Base-by-base conservation (phyloP, 2,888 invertebrate species). In the Aethes cnicana region DNA sequence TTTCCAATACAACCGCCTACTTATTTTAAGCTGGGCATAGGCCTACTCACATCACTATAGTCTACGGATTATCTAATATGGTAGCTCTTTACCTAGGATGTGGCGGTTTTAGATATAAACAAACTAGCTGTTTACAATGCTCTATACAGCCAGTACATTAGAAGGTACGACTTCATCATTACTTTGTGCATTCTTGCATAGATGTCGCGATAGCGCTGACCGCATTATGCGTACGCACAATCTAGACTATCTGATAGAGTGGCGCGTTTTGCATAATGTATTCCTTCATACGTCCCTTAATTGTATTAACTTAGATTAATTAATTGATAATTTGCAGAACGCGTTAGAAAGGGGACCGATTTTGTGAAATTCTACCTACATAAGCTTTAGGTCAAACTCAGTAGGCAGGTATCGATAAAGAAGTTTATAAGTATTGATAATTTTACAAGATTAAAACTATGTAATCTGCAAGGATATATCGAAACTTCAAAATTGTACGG, bases 151-250 rank as follows among this genome's bases (percentile, higher is more conserved):
- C 16, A 39, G 23, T 16, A 6, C 12, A 8, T 30, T 50, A 44
- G 36, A 36, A 44, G 30, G 50, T 43, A 50, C 57, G 59, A 58
- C 68, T 64, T 58, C 67, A 70, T 69, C 69, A 68, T 68, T 69
- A 68, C 62, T 50, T 37, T 44, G 60, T 57, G 23, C 50, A 50
- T 50, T 42, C 62, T 58, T 56, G 68, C 64, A 33, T 56, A 68
- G 66, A 69, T 70, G 47, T 54, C 47, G 47, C 57, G 70, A 68
- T 69, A 52, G 44, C 41, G 25, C 25, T 16, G 43, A 14, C 49
- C 36, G 50, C 44, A 44, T 44, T 39, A 52, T 44, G 44, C 25
- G 25, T 30, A 28, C 25, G 37, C 32, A 52, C 50, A 52, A 44
- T 52, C 50, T 52, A 30, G 50, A 52, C 36, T 43, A 44, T 52